phyloP scores from a whole-genome alignment of 2,888 invertebrate species.

The Rotaria magnacalcarata region DNA sequence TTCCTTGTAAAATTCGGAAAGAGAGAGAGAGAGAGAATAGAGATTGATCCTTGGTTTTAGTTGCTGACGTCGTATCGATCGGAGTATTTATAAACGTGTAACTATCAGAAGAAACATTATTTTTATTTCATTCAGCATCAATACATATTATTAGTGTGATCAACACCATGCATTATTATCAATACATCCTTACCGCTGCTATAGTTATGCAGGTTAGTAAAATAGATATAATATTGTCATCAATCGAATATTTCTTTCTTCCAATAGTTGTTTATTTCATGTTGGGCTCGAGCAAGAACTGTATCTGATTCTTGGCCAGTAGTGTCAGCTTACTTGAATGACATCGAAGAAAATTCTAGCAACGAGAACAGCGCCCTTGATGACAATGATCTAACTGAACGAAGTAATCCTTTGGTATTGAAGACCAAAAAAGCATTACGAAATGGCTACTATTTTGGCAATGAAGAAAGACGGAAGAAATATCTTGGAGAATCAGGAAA shows the following conservation, averaged over 20 bases:
- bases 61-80: not conserved
- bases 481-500: not conserved
- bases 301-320: not conserved
- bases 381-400: not conserved
- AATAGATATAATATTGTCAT: not conserved
- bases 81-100: not conserved
- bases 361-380: not conserved
- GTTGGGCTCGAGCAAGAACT: not conserved
- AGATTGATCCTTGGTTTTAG: not conserved
- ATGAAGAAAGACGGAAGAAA: not conserved
- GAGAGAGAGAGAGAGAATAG: not conserved
- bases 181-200: not conserved
- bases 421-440: not conserved
- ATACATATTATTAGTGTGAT: not conserved
- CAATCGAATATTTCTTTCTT: not conserved
- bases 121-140: not conserved
- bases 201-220: not conserved
- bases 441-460: not conserved
- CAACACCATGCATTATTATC: not conserved
- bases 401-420: not conserved
- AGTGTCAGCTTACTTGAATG: not conserved
- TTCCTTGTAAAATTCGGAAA: not conserved
- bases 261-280: not conserved
- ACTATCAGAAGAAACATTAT: not conserved
- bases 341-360: not conserved